phyloP scores from a whole-genome alignment of 2,113 vertebrate genomes.

The Peromyscus polionotus region DNA sequence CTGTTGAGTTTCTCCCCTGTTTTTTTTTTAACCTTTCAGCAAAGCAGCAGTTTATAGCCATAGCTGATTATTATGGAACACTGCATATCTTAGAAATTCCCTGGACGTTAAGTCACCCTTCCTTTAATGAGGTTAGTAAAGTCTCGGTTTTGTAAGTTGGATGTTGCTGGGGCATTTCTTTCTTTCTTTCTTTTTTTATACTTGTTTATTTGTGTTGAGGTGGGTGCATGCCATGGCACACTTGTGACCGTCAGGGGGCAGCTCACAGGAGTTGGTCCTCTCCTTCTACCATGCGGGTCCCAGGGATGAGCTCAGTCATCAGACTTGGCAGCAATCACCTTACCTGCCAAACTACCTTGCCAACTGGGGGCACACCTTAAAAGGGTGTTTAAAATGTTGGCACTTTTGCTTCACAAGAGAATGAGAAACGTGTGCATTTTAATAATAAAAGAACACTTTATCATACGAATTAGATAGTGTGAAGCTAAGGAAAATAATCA shows the following conservation, averaged over 20 bases:
- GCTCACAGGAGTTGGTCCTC: neutral
- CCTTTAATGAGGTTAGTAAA: slow-evolving; percentile 91
- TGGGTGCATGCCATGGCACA: too few species aligned
- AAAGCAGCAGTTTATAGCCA: slow-evolving; percentile 93
- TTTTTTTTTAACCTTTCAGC: slow-evolving; percentile 84
- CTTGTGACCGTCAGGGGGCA: neutral
- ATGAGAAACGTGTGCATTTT: neutral
- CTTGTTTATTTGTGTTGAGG: neutral
- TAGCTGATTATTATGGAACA: slow-evolving; percentile 91
- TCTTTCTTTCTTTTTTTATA: neutral
- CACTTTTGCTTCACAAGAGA: slow-evolving; percentile 5
- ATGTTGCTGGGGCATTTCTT: neutral
- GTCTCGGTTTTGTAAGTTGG: slow-evolving; percentile 23
- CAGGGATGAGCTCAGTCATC: neutral
- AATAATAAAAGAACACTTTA: neutral
- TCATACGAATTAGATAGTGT: slow-evolving; percentile 3
- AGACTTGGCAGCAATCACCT: neutral
- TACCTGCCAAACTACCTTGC: neutral
- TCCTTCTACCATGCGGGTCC: neutral
- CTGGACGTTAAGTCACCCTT: slow-evolving; percentile 87
- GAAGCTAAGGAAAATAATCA: neutral
- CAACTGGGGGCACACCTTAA: neutral
- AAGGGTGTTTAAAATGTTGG: slow-evolving; percentile 42
- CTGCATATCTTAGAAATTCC: slow-evolving; percentile 93
- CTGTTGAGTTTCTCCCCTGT: neutral